phyloP scores from a whole-genome alignment of 2,113 vertebrate genomes.

The Phrynosoma blainvillii region DNA sequence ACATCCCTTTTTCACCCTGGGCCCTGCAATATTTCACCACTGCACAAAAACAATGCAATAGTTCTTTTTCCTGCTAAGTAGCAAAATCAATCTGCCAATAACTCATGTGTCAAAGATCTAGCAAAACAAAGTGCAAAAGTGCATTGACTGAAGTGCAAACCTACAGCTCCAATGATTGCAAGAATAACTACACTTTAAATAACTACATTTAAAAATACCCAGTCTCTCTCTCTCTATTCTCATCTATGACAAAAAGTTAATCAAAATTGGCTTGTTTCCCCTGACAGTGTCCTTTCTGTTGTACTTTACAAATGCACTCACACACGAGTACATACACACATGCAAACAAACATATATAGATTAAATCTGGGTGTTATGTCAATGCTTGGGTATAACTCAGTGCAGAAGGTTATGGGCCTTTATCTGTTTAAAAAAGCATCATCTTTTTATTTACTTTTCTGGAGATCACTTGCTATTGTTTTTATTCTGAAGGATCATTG shows the following conservation, averaged over 20 bases:
- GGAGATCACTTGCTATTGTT: not conserved
- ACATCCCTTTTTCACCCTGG: constrained; percentile 28
- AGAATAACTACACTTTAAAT: constrained; percentile 13
- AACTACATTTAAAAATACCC: constrained; percentile 32
- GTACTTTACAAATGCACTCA: accelerated
- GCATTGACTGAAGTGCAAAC: constrained; percentile 31
- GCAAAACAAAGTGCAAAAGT: constrained; percentile 16
- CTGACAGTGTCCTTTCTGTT: constrained; percentile 23
- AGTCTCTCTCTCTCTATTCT: not conserved
- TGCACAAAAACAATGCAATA: constrained; percentile 30
- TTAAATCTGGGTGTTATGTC: too few relatives aligned
- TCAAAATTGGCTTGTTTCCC: constrained; percentile 6
- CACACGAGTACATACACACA: not conserved
- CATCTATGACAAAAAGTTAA: not conserved
- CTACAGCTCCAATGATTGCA: constrained; percentile 21
- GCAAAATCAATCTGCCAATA: constrained; percentile 30
- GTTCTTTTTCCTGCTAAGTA: constrained; percentile 40
- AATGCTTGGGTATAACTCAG: constrained; percentile 19
- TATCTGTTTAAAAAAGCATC: not conserved
- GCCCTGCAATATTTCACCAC: constrained; percentile 31
- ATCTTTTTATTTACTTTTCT: constrained; percentile 28
- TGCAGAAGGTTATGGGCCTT: constrained; percentile 45
- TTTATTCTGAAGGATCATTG: constrained; percentile 14
- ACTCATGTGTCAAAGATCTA: not conserved
- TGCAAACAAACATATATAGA: not conserved